Evolutionary conservation across 2,113 vertebrate species (phyloP).

Genomic region (Proteles cristata): DNA sequence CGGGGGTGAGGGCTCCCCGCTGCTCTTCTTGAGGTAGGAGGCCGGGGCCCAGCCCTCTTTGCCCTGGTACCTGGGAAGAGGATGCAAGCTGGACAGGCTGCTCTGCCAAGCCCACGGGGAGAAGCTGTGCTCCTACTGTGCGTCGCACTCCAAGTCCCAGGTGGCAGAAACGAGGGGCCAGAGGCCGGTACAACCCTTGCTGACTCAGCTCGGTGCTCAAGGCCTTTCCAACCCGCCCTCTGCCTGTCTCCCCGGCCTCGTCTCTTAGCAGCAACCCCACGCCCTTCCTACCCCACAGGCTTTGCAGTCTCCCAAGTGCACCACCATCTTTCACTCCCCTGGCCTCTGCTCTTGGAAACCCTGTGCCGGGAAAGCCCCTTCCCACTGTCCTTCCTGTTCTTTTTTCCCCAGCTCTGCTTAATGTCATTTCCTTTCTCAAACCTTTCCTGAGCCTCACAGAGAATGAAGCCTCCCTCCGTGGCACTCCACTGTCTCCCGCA

Average conservation of each 20-base stretch:
- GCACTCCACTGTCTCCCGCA: background rate
- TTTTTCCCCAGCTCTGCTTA: background rate
- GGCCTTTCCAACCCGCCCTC: background rate
- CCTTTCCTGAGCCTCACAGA: background rate
- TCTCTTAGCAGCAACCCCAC: accelerated
- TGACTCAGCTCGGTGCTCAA: background rate
- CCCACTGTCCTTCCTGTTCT: background rate
- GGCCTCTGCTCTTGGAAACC: background rate
- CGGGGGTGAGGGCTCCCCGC: constrained; percentile 88
- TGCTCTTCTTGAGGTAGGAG: constrained; percentile 95
- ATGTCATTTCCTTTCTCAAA: background rate
- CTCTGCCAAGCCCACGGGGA: background rate
- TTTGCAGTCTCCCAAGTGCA: background rate
- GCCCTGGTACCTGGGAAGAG: constrained; percentile 91
- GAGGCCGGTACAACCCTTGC: background rate
- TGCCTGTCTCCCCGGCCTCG: background rate
- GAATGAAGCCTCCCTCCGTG: background rate
- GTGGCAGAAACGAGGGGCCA: background rate
- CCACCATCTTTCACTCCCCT: background rate
- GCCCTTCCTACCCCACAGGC: accelerated
- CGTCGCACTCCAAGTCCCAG: background rate
- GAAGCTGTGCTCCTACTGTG: background rate
- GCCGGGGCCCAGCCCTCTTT: constrained; percentile 98
- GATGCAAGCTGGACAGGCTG: background rate
- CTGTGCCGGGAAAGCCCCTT: background rate